Evolutionary conservation across 2,888 invertebrate species (phyloP).

Genomic region (Mesorhabditis spiculigera): DNA sequence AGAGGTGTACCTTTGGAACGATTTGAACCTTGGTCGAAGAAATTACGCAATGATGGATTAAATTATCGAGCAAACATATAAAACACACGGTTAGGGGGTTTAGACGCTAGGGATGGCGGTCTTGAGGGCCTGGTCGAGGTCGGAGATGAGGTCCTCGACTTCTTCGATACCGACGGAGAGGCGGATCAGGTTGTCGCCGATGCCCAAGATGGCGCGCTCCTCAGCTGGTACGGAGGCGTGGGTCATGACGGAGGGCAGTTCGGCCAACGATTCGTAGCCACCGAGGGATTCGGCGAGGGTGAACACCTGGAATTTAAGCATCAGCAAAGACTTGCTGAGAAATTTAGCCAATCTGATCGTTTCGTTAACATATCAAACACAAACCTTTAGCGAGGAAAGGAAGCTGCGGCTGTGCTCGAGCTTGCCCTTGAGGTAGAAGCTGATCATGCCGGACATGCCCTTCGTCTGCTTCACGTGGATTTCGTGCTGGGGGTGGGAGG

Average conservation of each 20-base stretch:
- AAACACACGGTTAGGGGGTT: too few species aligned
- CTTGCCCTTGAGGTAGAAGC: conserved; percentile 79
- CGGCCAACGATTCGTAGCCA: conserved; percentile 88
- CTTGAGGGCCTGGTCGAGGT: conserved; percentile 78
- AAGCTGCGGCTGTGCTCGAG: conserved; percentile 73
- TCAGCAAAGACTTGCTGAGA: too few species aligned
- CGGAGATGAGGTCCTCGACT: conserved; percentile 76
- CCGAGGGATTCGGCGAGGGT: conserved; percentile 88
- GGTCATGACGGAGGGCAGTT: conserved; percentile 87
- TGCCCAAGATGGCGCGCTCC: conserved; percentile 73
- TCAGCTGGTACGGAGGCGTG: conserved; percentile 83
- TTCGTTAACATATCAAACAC: not conserved
- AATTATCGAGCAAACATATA: too few species aligned
- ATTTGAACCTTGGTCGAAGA: too few species aligned
- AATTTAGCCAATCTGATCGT: not conserved
- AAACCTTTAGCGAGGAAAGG: conserved; percentile 69
- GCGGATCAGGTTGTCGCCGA: conserved; percentile 78
- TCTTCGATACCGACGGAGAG: conserved; percentile 88
- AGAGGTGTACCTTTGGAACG: too few species aligned
- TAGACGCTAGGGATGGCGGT: conserved; percentile 31
- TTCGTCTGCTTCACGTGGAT: conserved; percentile 74
- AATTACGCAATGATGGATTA: too few species aligned
- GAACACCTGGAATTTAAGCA: conserved; percentile 65
- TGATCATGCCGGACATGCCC: conserved; percentile 87
- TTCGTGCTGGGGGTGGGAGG: conserved; percentile 81